Evolutionary conservation across 2,888 invertebrate genomes (phyloP).

Genomic region (Pheosia gnoma): DNA sequence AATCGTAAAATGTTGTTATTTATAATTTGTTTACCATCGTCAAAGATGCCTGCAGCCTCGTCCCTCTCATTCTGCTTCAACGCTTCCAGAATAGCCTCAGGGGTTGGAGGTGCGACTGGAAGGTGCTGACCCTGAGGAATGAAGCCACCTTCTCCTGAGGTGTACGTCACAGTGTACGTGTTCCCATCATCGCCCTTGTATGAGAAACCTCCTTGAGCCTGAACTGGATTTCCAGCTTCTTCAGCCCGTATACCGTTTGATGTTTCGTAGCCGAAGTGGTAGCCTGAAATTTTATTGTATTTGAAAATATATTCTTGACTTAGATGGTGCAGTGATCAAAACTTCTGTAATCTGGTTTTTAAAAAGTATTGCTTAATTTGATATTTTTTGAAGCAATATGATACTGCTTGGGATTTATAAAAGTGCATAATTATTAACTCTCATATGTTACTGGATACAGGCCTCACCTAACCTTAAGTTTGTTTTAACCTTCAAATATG

Average conservation of each 20-base stretch:
- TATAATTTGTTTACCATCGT: slow-evolving; percentile 66
- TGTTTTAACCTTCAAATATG: too few species aligned
- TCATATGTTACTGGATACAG: too few species aligned
- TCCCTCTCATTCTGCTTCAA: slow-evolving; percentile 78
- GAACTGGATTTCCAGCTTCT: slow-evolving; percentile 57
- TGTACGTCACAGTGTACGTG: slow-evolving; percentile 79
- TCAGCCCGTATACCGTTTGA: slow-evolving; percentile 73
- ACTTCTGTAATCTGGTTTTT: too few species aligned
- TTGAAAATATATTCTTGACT: too few species aligned
- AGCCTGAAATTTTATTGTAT: slow-evolving; percentile 44
- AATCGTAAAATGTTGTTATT: too few species aligned
- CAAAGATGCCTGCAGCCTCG: slow-evolving; percentile 81
- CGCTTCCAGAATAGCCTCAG: slow-evolving; percentile 80
- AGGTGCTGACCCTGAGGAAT: slow-evolving; percentile 81
- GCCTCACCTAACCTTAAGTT: too few species aligned
- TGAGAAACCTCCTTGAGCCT: slow-evolving; percentile 79
- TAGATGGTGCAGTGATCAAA: too few species aligned
- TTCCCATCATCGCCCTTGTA: slow-evolving; percentile 85
- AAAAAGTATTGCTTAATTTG: too few species aligned
- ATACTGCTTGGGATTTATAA: too few species aligned
- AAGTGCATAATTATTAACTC: too few species aligned
- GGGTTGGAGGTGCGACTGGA: slow-evolving; percentile 84
- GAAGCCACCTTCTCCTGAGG: slow-evolving; percentile 83
- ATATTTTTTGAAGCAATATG: too few species aligned
- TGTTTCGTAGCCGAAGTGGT: slow-evolving; percentile 70